Percentiles rank a stretch among this genome's conserved stretches.
These are phyloP conservation scores for Lepidothrix coronata DNA, from an alignment of 2,113 vertebrate species.

Conservation along the genomic window DNA sequence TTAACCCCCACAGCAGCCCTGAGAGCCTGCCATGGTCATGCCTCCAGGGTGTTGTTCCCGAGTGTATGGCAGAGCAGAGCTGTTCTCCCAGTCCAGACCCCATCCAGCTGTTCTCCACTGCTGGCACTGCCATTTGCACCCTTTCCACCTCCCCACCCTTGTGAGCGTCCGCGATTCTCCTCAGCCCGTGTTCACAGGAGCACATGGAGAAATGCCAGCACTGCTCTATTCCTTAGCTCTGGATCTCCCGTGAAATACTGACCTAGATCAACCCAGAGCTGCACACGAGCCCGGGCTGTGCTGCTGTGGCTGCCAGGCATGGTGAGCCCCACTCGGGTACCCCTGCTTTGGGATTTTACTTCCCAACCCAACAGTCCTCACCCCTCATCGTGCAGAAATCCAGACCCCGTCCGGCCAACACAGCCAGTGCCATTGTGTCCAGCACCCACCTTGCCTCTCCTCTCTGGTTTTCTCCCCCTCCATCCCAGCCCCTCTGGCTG, in stretches of 20 bases:
- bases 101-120: background rate
- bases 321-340: accelerated
- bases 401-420: accelerated
- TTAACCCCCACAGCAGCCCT: background rate
- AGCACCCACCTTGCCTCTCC: background rate
- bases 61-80: background rate
- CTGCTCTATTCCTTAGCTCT: background rate
- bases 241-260: background rate
- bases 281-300: accelerated
- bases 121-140: background rate
- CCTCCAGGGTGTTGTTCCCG: background rate
- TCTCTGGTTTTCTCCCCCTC: background rate
- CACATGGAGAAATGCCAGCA: background rate
- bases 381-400: accelerated
- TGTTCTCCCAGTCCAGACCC: background rate
- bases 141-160: background rate
- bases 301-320: background rate
- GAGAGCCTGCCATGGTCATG: background rate
- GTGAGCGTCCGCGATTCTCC: background rate
- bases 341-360: accelerated
- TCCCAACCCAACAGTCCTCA: accelerated
- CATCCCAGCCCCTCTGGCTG: background rate
- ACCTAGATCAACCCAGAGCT: background rate
- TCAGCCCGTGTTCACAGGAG: accelerated
- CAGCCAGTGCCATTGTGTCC: accelerated